Conservation (phyloP, 2,113 vertebrate genomes). For the Bungarus multicinctus region DNA sequence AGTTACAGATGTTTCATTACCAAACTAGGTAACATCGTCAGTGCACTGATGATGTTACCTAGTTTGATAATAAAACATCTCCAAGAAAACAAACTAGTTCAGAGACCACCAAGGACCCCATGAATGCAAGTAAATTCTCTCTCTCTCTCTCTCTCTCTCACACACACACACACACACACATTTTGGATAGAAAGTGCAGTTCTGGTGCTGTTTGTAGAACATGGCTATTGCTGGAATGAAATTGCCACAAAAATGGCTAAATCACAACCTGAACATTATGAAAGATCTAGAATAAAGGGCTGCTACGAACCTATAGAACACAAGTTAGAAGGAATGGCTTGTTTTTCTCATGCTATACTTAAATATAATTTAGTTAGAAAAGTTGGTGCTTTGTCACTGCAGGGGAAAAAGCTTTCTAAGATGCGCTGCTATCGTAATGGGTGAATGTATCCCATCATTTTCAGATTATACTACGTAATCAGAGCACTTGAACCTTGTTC, state of each 20-base stretch:
- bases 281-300: slow-evolving; percentile 9
- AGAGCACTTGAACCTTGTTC: slow-evolving; percentile 21
- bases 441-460: slow-evolving; percentile 14
- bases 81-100: not conserved
- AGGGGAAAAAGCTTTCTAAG: slow-evolving; percentile 25
- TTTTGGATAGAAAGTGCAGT: slow-evolving; percentile 27
- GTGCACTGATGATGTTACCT: not conserved
- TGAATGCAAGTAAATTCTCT: not conserved
- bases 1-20: not conserved
- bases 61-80: not conserved
- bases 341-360: slow-evolving; percentile 28
- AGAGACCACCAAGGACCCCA: not conserved
- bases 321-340: not conserved
- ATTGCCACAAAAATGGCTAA: slow-evolving; percentile 28
- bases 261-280: slow-evolving; percentile 36
- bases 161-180: not conserved
- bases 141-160: too few relatives aligned
- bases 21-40: not conserved
- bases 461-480: not conserved
- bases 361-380: slow-evolving; percentile 44
- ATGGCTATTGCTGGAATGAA: slow-evolving; percentile 32
- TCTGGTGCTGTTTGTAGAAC: slow-evolving; percentile 40
- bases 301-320: slow-evolving; percentile 24
- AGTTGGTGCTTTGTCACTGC: slow-evolving; percentile 14
- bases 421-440: not conserved